Conservation (phyloP, 1,140 invertebrate genomes). For the Sarcophaga bullata region DNA sequence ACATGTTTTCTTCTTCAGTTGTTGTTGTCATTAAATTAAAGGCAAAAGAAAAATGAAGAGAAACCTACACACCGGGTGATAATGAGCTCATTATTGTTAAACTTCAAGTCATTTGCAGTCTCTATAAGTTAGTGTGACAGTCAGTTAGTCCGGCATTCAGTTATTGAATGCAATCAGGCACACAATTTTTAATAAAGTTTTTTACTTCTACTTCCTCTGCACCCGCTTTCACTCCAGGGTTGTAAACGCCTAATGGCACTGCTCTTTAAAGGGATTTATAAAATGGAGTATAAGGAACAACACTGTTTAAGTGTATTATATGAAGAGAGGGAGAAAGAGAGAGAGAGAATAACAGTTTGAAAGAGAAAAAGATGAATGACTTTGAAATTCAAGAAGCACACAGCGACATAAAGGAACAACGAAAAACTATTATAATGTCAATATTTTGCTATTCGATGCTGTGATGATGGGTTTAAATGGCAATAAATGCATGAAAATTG, state of each 20-base stretch:
- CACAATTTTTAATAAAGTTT: neutral
- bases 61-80: neutral
- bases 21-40: neutral
- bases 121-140: no score
- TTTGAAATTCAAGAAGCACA: neutral
- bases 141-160: neutral
- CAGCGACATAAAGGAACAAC: no score
- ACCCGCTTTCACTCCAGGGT: neutral
- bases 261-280: neutral
- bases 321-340: neutral
- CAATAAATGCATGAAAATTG: conserved; percentile 4
- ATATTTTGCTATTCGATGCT: neutral
- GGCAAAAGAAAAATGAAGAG: neutral
- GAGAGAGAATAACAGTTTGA: neutral
- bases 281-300: neutral
- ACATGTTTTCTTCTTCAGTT: no score
- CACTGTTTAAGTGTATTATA: neutral
- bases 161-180: neutral
- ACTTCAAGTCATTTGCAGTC: conserved; percentile 32
- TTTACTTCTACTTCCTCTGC: neutral
- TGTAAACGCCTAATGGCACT: neutral
- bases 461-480: neutral
- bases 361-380: neutral
- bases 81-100: conserved; percentile 27
- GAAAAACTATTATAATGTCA: conserved; percentile 16